phyloP scores from a whole-genome alignment of 2,888 invertebrate genomes.

The Eugnorisma glareosa region DNA sequence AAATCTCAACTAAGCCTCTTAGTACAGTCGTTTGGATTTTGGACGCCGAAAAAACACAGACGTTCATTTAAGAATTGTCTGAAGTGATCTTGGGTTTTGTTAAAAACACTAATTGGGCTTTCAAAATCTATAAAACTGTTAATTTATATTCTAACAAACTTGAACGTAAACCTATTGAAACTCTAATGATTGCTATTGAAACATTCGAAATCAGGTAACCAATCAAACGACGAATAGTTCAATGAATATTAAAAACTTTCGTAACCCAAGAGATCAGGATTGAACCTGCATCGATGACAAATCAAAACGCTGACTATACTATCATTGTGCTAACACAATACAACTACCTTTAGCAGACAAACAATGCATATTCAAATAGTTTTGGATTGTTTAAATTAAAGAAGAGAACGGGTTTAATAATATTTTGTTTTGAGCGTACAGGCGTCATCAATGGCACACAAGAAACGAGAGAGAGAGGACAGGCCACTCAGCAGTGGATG shows the following conservation, averaged over 20 bases:
- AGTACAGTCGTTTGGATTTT: background rate
- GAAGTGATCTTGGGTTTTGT: background rate
- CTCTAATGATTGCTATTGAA: conserved; percentile 9
- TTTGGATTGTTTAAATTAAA: conserved; percentile 49
- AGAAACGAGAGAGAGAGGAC: background rate
- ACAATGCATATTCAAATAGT: conserved; percentile 73
- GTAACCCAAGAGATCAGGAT: conserved; percentile 35
- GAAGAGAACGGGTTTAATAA: conserved; percentile 31
- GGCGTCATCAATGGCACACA: background rate
- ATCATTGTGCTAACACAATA: conserved; percentile 70
- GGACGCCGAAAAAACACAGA: background rate
- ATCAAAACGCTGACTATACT: conserved; percentile 65
- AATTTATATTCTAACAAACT: conserved; percentile 18
- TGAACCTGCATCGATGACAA: conserved; percentile 68
- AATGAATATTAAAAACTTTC: conserved; percentile 48
- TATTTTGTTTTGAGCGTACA: background rate
- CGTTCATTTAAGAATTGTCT: background rate
- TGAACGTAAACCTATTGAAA: conserved; percentile 10
- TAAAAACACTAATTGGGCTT: background rate
- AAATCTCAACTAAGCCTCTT: conserved; percentile 20
- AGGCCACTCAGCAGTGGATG: too few species aligned
- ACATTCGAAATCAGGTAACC: conserved; percentile 19
- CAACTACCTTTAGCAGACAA: conserved; percentile 62
- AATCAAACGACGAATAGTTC: conserved; percentile 18
- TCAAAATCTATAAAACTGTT: background rate